Conservation (phyloP, 2,888 invertebrate genomes). For the Frankliniella fusca region DNA sequence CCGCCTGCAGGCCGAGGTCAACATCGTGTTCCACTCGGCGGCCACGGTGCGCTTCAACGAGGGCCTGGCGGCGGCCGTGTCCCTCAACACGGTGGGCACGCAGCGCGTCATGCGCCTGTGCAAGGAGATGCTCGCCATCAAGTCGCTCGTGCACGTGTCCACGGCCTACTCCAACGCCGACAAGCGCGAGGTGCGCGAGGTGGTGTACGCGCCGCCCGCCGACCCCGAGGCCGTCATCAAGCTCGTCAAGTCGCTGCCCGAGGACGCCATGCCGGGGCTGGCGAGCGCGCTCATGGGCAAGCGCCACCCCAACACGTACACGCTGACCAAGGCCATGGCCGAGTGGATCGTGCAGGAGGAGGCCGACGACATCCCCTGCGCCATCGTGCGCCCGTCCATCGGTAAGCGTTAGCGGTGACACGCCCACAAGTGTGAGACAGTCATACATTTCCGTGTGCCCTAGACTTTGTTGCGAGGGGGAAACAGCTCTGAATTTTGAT, state of each 20-base stretch:
- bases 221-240: slow-evolving; percentile 53
- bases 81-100: slow-evolving; percentile 57
- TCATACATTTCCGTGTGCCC: too few species aligned
- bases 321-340: slow-evolving; percentile 67
- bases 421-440: too few species aligned
- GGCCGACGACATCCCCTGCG: slow-evolving; percentile 57
- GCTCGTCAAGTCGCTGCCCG: slow-evolving; percentile 50
- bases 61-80: slow-evolving; percentile 52
- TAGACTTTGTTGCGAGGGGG: too few species aligned
- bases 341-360: slow-evolving; percentile 60
- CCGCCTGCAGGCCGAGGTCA: slow-evolving; percentile 46
- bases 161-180: slow-evolving; percentile 73
- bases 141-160: slow-evolving; percentile 74
- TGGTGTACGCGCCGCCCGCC: slow-evolving; percentile 51
- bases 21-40: slow-evolving; percentile 59
- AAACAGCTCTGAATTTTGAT: too few species aligned
- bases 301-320: slow-evolving; percentile 67
- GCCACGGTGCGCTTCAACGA: slow-evolving; percentile 61
- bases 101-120: slow-evolving; percentile 54
- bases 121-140: slow-evolving; percentile 51
- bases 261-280: slow-evolving; percentile 49
- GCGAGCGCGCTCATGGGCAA: slow-evolving; percentile 45
- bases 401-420: slow-evolving; percentile 53
- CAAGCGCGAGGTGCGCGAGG: slow-evolving; percentile 50
- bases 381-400: slow-evolving; percentile 66